Base-by-base conservation (phyloP, 2,888 invertebrate genomes). In the Coelopa pilipes region DNA sequence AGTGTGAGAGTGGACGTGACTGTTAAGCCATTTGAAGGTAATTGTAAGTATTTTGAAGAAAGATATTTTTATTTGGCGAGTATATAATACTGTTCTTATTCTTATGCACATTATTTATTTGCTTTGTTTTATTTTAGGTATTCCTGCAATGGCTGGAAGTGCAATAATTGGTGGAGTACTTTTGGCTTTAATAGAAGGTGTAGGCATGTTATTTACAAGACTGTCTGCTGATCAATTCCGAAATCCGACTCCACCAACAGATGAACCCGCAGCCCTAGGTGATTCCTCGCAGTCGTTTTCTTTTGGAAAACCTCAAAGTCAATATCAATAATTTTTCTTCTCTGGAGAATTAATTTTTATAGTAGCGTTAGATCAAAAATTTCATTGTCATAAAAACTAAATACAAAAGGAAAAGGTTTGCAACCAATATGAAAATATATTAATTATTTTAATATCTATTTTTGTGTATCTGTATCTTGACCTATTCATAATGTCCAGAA, bases 81-180 rank as follows among this genome's bases (percentile, higher is more conserved):
- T n/a, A n/a, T n/a, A n/a, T n/a, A n/a, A n/a, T n/a, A n/a, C n/a
- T n/a, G n/a, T n/a, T n/a, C n/a, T n/a, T n/a, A n/a, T 34, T 34
- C 34, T 34, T 34, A 34, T 34, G 34, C 7, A 34, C 34, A 34
- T 34, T 34, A 7, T 34, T 34, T 34, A 34, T 57, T 49, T 13
- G 19, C 24, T 46, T 34, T 45, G 1, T 50, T n/a, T 67, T 70
- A 72, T 76, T 46, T 87, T 87, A 91, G 91, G 91, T 86, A 88
- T 94, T 53, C 93, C 93, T 74, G 94, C 95, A 0, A 96, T 96
- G 95, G 93, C 96, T 70, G 98, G 97, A 55, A 98, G 98, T 89
- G 99, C 98, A 15, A 89, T 98, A 62, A 95, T 99, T 67, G 97
- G 98, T 72, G 99, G 98, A 73, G 94, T 98, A 74, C 90, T 99